Percentiles rank a stretch among this genome's conserved stretches.
These are phyloP conservation scores for Drosophila lowei DNA, from an alignment of 1,140 invertebrate species.

Conservation along the genomic window DNA sequence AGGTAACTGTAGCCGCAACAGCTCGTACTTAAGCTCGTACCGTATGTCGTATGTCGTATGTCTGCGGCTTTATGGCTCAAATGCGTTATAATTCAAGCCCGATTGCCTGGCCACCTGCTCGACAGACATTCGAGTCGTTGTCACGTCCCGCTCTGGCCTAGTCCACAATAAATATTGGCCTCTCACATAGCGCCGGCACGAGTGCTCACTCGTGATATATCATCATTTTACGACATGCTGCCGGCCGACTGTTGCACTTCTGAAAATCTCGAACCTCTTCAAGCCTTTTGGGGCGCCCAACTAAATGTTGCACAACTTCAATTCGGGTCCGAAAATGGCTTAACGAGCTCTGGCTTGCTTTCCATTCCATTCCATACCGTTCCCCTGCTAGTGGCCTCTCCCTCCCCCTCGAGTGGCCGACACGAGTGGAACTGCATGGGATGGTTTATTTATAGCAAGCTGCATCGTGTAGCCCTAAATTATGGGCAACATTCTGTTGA, in stretches of 20 bases:
- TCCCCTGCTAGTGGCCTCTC: conserved; percentile 13
- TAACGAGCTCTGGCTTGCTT: conserved; percentile 23
- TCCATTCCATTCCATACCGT: not conserved
- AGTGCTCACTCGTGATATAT: conserved; percentile 2
- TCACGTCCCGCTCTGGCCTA: conserved; percentile 41
- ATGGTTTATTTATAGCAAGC: conserved; percentile 55
- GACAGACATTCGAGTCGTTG: conserved; percentile 51
- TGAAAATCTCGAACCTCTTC: conserved; percentile 13
- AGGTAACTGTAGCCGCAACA: not conserved
- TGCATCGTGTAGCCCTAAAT: conserved; percentile 41
- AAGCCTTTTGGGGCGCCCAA: conserved; percentile 3
- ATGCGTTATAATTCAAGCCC: conserved; percentile 69
- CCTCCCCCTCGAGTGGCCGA: not conserved
- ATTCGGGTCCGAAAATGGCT: too few species aligned
- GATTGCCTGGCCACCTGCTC: conserved; percentile 41
- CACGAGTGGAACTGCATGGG: conserved; percentile 35
- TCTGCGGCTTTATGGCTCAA: conserved; percentile 66
- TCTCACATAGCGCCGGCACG: not conserved
- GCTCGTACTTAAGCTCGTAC: conserved; percentile 63
- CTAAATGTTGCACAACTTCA: conserved; percentile 10
- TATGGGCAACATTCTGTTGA: conserved; percentile 58
- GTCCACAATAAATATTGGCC: conserved; percentile 33
- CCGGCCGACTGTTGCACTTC: conserved; percentile 12
- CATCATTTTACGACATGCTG: conserved; percentile 3
- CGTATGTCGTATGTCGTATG: too few species aligned